Percentiles rank a stretch among this genome's conserved stretches.
These are phyloP conservation scores for Popillia japonica DNA, from an alignment of 1,140 invertebrate species.

Conservation along the genomic window DNA sequence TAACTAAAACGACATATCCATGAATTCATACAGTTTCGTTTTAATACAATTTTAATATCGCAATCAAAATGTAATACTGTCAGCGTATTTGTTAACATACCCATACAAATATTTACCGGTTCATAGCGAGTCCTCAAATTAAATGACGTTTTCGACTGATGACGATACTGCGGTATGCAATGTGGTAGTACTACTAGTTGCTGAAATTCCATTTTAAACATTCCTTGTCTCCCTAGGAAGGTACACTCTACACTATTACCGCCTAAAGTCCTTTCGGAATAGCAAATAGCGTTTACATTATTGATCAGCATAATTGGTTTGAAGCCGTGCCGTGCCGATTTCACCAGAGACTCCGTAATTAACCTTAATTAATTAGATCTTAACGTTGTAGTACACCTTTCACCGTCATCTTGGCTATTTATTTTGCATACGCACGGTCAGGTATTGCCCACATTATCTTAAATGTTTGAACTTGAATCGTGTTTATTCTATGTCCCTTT, in stretches of 20 bases:
- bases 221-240: neutral
- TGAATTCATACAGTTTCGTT: too few relatives aligned
- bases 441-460: neutral
- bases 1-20: too few relatives aligned
- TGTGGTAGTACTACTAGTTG: neutral
- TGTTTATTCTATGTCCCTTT: neutral
- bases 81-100: too few relatives aligned
- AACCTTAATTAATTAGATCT: slow-evolving; percentile 40
- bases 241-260: neutral
- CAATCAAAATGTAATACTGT: too few relatives aligned
- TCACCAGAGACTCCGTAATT: slow-evolving; percentile 28
- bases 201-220: neutral
- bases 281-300: slow-evolving; percentile 36
- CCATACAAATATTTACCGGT: neutral
- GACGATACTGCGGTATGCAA: neutral
- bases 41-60: too few relatives aligned
- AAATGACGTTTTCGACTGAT: neutral
- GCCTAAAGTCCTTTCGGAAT: slow-evolving; percentile 19
- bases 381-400: slow-evolving; percentile 20
- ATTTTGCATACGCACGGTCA: slow-evolving; percentile 11
- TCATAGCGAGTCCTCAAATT: neutral
- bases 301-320: slow-evolving; percentile 39
- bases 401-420: neutral
- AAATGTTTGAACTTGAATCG: neutral
- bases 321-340: slow-evolving; percentile 34